Base-by-base conservation (phyloP, 2,888 invertebrate species). In the Habrosyne pyritoides region DNA sequence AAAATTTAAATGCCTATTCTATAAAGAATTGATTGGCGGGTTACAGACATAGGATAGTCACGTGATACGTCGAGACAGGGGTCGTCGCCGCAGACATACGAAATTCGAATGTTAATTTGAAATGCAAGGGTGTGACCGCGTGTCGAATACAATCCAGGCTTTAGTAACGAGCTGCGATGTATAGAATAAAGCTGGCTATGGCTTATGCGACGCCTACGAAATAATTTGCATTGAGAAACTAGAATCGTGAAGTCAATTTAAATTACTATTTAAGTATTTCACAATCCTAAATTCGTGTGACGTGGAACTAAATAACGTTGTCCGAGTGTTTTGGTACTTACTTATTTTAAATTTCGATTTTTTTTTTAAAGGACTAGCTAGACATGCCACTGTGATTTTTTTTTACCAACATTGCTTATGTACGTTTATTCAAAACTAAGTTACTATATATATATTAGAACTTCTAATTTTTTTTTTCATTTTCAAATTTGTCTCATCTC, bases 101-200 rank as follows among this genome's bases (percentile, higher is more conserved):
- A 80, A 83, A 74, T 83, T 77, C 78, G 76, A 79, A 80, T 73
- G 77, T 81, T 81, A 76, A 81, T 85, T 84, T 79, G 75, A 81
- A 86, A 86, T 83, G 83, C 81, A 84, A 79, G 85, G 83, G 81
- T 78, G 83, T 78, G 80, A 79, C 78, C 73, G 77, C 77, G 69
- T 63, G 59, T 63, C 60, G 73, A 75, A 76, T 75, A 80, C 77
- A 75, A 80, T 75, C 66, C 65, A 57, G 55, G 56, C 28, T 42
- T 42, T 50, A 24, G 24, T 48, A 48, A 48, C 48, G 24, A 48
- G 48, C 48, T 24, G 28, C 28, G 50, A 18, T 18, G 21, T 50
- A 28, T 30, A 50, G 28, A 50, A 50, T 50, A 50, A 50, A 30
- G 50, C 50, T 24, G 49, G 49, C 26, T 28, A 50, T 14, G 26